A percentile compares a stretch with the other conserved stretches of the same genome.
Evolutionary conservation across 2,113 vertebrate genomes (phyloP).

Genomic region (Callithrix jacchus): DNA sequence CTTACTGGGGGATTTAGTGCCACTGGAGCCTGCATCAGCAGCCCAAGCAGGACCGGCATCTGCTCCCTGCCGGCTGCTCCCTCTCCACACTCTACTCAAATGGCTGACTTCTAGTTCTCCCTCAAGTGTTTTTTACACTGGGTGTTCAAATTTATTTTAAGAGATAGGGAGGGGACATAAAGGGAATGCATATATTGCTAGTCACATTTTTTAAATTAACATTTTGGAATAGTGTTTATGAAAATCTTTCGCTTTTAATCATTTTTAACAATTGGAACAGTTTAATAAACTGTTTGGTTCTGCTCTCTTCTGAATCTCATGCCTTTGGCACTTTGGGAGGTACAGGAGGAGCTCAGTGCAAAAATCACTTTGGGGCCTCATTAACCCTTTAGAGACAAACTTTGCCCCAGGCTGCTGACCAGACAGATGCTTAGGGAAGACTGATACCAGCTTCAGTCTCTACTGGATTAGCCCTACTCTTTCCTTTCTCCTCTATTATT

Average conservation of each 20-base stretch:
- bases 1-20: constrained; percentile 91
- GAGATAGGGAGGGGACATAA: constrained; percentile 14
- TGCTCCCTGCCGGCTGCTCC: constrained; percentile 54
- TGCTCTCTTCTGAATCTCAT: constrained; percentile 50
- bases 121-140: constrained; percentile 71
- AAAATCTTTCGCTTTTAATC: constrained; percentile 82
- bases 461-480: constrained; percentile 32
- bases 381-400: constrained; percentile 56
- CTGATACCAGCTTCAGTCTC: constrained; percentile 56
- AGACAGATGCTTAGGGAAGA: constrained; percentile 56
- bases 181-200: constrained; percentile 65
- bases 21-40: constrained; percentile 53
- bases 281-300: constrained; percentile 59
- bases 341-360: constrained; percentile 52
- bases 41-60: constrained; percentile 69
- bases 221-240: constrained; percentile 82
- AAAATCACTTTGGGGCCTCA: constrained; percentile 22
- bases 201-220: constrained; percentile 79
- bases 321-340: constrained; percentile 56
- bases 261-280: constrained; percentile 74
- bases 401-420: constrained; percentile 57
- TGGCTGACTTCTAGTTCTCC: constrained; percentile 60
- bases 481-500: constrained; percentile 24
- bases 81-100: constrained; percentile 64
- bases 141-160: constrained; percentile 63